Evolutionary conservation across 2,888 invertebrate species (phyloP).

Genomic region (Drosophila pseudotakahashii): DNA sequence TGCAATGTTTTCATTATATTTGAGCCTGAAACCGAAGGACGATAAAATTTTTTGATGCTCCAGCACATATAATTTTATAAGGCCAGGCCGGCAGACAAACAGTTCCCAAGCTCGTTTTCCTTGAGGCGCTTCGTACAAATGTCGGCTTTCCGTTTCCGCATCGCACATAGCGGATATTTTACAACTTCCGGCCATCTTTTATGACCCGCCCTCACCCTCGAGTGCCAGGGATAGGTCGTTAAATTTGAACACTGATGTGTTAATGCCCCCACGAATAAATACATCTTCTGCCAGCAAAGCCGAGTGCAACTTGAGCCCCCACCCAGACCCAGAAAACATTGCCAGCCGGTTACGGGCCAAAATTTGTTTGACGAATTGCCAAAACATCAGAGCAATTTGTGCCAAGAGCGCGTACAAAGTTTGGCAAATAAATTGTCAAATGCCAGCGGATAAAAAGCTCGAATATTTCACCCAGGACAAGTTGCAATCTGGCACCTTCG

Average conservation of each 20-base stretch:
- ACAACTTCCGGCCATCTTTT: conserved; percentile 65
- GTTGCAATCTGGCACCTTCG: conserved; percentile 30
- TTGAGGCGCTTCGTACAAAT: conserved; percentile 31
- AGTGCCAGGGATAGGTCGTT: conserved; percentile 53
- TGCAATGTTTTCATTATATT: conserved; percentile 61
- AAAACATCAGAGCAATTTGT: conserved; percentile 75
- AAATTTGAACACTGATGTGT: conserved; percentile 79
- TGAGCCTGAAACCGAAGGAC: conserved; percentile 41
- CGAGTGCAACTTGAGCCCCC: conserved; percentile 39
- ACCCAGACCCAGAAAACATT: conserved; percentile 19
- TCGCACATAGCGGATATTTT: conserved; percentile 71
- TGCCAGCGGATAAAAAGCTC: conserved; percentile 57
- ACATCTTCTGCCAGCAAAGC: conserved; percentile 8
- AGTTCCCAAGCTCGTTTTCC: conserved; percentile 19
- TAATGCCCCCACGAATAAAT: conserved; percentile 55
- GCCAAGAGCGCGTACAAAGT: conserved; percentile 37
- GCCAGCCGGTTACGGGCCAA: conserved; percentile 11
- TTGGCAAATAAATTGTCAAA: conserved; percentile 70
- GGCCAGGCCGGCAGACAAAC: conserved; percentile 30
- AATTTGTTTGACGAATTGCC: conserved; percentile 75
- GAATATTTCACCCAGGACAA: conserved; percentile 33
- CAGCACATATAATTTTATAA: conserved; percentile 57
- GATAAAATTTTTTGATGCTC: conserved; percentile 50
- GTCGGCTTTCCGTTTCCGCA: conserved; percentile 49
- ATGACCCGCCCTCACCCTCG: conserved; percentile 3